Evolutionary conservation across 1,140 invertebrate species (phyloP).

Genomic region (Drosophila elegans): DNA sequence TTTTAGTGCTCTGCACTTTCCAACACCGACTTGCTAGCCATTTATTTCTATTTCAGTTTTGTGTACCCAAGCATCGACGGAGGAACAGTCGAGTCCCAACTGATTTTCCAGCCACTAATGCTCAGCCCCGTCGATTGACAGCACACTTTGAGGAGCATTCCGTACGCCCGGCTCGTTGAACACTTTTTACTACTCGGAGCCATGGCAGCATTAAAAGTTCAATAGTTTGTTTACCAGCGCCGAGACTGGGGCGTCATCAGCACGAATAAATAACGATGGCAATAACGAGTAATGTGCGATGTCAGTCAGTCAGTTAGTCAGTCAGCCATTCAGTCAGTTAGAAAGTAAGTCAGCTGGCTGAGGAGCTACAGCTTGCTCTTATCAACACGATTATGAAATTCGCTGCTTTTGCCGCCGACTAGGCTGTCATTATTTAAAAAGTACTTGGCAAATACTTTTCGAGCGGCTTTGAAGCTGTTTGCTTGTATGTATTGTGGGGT

Average conservation of each 20-base stretch:
- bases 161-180: constrained; percentile 26
- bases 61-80: constrained; percentile 25
- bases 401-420: constrained; percentile 13
- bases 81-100: constrained; percentile 22
- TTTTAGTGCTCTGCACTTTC: constrained; percentile 19
- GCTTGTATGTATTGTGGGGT: constrained; percentile 43
- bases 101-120: constrained; percentile 26
- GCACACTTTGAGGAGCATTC: constrained; percentile 11
- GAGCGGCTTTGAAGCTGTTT: constrained; percentile 57
- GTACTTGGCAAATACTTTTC: constrained; percentile 80
- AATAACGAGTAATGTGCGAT: constrained; percentile 63
- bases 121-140: constrained; percentile 13
- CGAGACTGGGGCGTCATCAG: constrained; percentile 52
- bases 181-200: constrained; percentile 27
- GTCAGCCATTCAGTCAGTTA: constrained; percentile 31
- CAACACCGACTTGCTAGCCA: constrained; percentile 32
- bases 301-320: constrained; percentile 28
- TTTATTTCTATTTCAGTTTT: constrained; percentile 45
- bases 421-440: constrained; percentile 79
- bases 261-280: constrained; percentile 23
- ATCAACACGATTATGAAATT: constrained; percentile 57
- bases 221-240: constrained; percentile 73
- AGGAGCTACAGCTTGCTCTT: constrained; percentile 28
- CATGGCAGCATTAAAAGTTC: constrained; percentile 59
- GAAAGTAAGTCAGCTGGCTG: constrained; percentile 2